These are phyloP conservation scores for Parasteatoda tepidariorum DNA, from an alignment of 1,140 invertebrate genomes.

Conservation along the genomic window DNA sequence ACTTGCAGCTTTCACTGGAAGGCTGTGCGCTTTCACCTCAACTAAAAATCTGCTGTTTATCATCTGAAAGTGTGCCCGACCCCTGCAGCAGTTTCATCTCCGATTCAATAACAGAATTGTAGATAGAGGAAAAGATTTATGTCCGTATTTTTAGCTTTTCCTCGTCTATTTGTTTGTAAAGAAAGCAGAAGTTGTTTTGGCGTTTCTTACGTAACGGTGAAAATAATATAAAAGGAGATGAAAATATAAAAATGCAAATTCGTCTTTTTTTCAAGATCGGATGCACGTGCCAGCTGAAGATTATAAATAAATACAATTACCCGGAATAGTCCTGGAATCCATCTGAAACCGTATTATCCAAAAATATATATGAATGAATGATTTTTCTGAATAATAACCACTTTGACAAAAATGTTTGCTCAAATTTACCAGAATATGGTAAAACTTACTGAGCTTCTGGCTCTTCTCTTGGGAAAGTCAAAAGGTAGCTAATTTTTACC, in stretches of 20 bases:
- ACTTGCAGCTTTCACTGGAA: constrained; percentile 43
- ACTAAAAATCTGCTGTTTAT: constrained; percentile 29
- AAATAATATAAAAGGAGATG: neutral
- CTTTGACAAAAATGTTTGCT: no score
- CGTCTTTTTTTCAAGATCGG: neutral
- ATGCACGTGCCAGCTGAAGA: neutral
- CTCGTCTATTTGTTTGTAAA: neutral
- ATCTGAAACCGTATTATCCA: no score
- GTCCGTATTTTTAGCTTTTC: constrained; percentile 20
- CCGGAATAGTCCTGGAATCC: no score
- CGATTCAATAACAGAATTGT: neutral
- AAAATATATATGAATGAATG: no score
- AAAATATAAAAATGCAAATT: neutral
- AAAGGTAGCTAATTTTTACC: no score
- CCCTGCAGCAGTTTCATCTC: neutral
- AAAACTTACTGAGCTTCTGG: no score
- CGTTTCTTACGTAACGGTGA: constrained; percentile 21
- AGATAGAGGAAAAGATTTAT: constrained; percentile 15
- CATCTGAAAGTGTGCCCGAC: neutral
- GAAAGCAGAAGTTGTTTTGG: constrained; percentile 36
- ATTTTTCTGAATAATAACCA: no score
- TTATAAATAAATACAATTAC: neutral
- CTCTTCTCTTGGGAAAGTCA: no score
- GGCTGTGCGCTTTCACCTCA: neutral
- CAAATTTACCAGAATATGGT: no score